Evolutionary conservation across 2,113 vertebrate species (phyloP).

Genomic region (Tiliqua scincoides): DNA sequence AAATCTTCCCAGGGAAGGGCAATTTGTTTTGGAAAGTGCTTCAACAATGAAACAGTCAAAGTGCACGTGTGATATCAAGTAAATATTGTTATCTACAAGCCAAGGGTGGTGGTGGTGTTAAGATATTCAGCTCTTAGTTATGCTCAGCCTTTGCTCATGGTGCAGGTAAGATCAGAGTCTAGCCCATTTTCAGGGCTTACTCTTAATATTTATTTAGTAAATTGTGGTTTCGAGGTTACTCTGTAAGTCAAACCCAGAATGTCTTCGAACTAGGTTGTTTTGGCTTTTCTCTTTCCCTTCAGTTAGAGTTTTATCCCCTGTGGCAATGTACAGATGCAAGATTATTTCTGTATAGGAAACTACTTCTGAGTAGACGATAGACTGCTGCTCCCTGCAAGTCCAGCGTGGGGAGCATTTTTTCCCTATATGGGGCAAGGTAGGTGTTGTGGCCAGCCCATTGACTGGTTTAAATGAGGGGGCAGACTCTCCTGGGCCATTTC

Average conservation of each 20-base stretch:
- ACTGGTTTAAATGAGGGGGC: too few species aligned
- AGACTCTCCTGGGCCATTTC: too few species aligned
- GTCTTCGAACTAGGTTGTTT: background rate
- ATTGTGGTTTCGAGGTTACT: slow-evolving; percentile 3
- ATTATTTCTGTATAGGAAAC: background rate
- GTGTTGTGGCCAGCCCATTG: too few species aligned
- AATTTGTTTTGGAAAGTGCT: slow-evolving; percentile 47
- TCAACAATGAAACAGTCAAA: slow-evolving; percentile 34
- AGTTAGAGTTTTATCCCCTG: background rate
- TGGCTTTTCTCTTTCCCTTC: background rate
- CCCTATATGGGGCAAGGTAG: too few species aligned
- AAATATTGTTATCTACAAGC: slow-evolving; percentile 38
- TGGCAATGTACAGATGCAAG: background rate
- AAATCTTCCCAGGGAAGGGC: slow-evolving; percentile 61
- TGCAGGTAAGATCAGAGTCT: background rate
- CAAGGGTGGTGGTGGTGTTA: too few species aligned
- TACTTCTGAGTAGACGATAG: too few species aligned
- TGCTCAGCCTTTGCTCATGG: background rate
- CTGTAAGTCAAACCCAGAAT: background rate
- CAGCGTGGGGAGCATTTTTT: too few species aligned
- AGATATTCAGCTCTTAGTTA: too few species aligned
- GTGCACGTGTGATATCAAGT: slow-evolving; percentile 39
- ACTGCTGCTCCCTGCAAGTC: too few species aligned
- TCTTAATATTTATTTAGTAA: slow-evolving; percentile 15
- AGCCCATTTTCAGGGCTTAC: background rate